Percentiles rank a stretch among this genome's conserved stretches.
These are phyloP conservation scores for Electrona antarctica DNA, from an alignment of 2,113 vertebrate genomes.

Conservation along the genomic window DNA sequence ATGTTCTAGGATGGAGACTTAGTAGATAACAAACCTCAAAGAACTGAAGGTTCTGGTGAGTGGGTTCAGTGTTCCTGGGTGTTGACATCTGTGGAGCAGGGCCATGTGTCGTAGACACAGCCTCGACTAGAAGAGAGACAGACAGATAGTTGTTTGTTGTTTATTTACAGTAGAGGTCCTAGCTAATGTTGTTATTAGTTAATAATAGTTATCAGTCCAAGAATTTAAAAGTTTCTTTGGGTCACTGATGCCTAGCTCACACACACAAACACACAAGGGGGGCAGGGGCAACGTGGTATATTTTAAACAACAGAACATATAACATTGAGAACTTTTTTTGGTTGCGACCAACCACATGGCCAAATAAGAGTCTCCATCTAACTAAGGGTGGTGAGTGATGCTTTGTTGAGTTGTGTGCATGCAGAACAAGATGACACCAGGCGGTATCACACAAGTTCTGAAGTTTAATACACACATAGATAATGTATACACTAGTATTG, in stretches of 20 bases:
- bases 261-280: background rate
- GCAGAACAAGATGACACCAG: no score
- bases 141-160: background rate
- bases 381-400: no score
- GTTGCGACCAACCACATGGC: no score
- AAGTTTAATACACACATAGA: no score
- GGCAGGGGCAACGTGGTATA: no score
- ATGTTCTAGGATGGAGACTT: background rate
- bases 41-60: slow-evolving; percentile 60
- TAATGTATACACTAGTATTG: no score
- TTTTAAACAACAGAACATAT: background rate
- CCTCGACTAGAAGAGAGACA: slow-evolving; percentile 53
- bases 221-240: background rate
- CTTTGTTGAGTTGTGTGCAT: no score
- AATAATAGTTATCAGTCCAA: no score
- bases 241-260: background rate
- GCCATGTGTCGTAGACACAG: slow-evolving; percentile 69
- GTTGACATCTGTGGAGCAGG: slow-evolving; percentile 49
- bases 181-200: no score
- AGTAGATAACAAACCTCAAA: slow-evolving; percentile 56
- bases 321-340: background rate
- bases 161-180: no score
- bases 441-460: no score
- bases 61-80: slow-evolving; percentile 9
- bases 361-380: no score